phyloP scores from a whole-genome alignment of 2,113 vertebrate genomes.

The Trochalopteron elliotii region DNA sequence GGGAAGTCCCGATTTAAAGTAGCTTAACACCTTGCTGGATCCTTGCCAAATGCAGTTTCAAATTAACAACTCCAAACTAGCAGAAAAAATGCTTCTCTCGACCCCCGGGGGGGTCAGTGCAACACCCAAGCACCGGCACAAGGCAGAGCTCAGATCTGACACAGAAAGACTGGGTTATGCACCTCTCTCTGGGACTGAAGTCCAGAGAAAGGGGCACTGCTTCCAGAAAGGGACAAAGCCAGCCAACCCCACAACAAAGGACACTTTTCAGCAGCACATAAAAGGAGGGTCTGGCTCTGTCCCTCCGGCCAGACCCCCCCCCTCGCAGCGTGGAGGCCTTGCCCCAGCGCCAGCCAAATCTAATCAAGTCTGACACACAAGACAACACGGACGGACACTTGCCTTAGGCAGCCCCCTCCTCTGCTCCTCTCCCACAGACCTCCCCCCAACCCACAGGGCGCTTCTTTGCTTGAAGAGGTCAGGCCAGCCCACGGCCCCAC shows the following conservation, averaged over 20 bases:
- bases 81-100: background rate
- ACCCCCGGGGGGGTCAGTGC: background rate
- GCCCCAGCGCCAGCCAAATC: slow-evolving; percentile 4
- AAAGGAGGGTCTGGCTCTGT: slow-evolving; percentile 33
- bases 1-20: background rate
- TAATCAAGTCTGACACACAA: slow-evolving; percentile 34
- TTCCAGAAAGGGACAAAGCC: slow-evolving; percentile 29
- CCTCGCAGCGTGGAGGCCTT: slow-evolving; percentile 22
- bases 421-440: background rate
- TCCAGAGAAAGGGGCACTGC: background rate
- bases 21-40: slow-evolving; percentile 43
- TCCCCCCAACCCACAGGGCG: background rate
- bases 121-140: background rate
- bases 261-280: slow-evolving; percentile 42
- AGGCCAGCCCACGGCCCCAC: background rate
- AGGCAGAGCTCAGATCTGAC: background rate
- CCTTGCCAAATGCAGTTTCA: background rate
- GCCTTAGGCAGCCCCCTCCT: background rate
- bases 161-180: background rate
- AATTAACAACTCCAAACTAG: background rate
- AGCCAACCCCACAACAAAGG: slow-evolving; percentile 38
- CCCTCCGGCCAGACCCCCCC: slow-evolving; percentile 40
- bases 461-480: background rate
- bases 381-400: background rate
- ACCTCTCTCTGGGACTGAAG: background rate